A percentile compares a stretch with the other conserved stretches of the same genome.
Conservation (phyloP, 2,888 invertebrate species). For the Limenitis camilla region DNA sequence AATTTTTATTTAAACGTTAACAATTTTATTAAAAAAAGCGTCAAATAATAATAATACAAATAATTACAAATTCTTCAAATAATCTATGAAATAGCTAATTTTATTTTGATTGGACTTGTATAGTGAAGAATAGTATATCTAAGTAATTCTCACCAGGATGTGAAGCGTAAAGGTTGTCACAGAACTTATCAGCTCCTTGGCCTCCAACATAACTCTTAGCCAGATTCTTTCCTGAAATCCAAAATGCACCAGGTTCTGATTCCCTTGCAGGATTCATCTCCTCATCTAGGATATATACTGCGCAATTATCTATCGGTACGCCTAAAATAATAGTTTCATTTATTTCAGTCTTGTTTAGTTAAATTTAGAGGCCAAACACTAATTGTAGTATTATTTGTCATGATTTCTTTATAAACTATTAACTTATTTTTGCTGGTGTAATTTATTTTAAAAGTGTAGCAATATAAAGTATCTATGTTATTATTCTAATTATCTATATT, state of each 20-base stretch:
- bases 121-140: too few relatives aligned
- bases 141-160: conserved; percentile 45
- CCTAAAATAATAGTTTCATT: conserved; percentile 58
- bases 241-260: conserved; percentile 86
- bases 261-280: conserved; percentile 82
- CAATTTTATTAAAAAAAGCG: too few relatives aligned
- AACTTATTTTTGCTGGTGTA: too few relatives aligned
- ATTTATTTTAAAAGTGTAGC: neutral
- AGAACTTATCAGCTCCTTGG: conserved; percentile 82
- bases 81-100: too few relatives aligned
- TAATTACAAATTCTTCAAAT: too few relatives aligned
- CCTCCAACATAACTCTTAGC: conserved; percentile 87
- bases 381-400: too few relatives aligned
- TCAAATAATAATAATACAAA: too few relatives aligned
- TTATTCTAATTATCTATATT: too few relatives aligned
- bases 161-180: conserved; percentile 81
- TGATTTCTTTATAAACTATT: too few relatives aligned
- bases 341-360: neutral
- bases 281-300: conserved; percentile 85
- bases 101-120: too few relatives aligned
- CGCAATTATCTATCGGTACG: conserved; percentile 84
- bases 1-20: too few relatives aligned
- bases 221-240: conserved; percentile 86
- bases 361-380: neutral
- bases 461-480: too few relatives aligned